Evolutionary conservation across 2,888 invertebrate genomes (phyloP).

Genomic region (Tenthredo notha): DNA sequence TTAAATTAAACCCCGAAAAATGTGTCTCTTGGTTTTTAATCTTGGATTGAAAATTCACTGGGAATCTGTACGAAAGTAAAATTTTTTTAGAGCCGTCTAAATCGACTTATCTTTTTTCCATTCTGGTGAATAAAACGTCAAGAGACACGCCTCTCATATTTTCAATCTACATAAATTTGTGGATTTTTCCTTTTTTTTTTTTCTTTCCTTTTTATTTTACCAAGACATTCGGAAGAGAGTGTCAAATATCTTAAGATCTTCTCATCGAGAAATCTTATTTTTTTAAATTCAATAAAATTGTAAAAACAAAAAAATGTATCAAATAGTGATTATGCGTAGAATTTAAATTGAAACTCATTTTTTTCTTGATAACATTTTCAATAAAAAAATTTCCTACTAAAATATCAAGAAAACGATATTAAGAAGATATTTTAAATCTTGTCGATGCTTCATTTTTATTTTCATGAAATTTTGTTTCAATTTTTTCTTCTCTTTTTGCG

Average conservation of each 20-base stretch:
- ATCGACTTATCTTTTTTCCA: background rate
- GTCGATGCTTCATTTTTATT: background rate
- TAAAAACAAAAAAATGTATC: background rate
- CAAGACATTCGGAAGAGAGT: background rate
- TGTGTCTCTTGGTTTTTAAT: background rate
- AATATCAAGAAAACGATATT: background rate
- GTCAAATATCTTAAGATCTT: background rate
- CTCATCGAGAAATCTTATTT: background rate
- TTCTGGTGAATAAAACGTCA: background rate
- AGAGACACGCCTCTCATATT: background rate
- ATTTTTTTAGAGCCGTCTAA: background rate
- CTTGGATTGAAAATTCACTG: background rate
- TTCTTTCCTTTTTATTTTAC: background rate
- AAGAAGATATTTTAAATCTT: background rate
- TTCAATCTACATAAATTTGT: background rate
- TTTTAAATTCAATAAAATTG: background rate
- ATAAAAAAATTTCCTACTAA: background rate
- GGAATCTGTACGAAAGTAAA: background rate
- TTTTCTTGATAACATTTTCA: background rate
- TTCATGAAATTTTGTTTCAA: background rate
- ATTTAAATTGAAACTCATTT: background rate
- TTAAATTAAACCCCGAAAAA: background rate
- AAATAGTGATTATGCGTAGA: background rate
- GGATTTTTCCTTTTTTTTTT: background rate
- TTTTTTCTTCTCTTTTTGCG: background rate